Evolutionary conservation across 2,113 vertebrate species (phyloP), one percentile per base, ranked within the genome.

Genomic region (Amphilophus citrinellus): DNA sequence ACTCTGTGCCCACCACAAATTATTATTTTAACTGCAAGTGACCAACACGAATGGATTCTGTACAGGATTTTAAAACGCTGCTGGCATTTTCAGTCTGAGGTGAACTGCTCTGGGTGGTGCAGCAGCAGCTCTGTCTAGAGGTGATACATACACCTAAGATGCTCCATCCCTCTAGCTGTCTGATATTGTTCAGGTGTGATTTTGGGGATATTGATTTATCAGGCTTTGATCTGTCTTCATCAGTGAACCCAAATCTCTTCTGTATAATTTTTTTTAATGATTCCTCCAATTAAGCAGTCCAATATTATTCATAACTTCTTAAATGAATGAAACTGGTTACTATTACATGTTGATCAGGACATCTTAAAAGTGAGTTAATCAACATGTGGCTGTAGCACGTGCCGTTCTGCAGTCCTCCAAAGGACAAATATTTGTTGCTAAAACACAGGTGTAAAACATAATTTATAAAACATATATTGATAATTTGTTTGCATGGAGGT

Each of bases 181-280:
- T 11, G 15, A 22, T 47, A 50, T 18, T 68, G 57, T 47, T 77
- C 32, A 61, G 42, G 47, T 66, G 65, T 84, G 63, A 63, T 60
- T 57, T 61, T 66, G 44, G 82, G 58, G 66, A 71, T 60, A 3
- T 11, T 58, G 62, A 80, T 47, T 73, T 32, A 82, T 77, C 59
- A 6, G 47, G 57, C 60, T 83, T 71, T 83, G 24, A 83, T 80
- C 47, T 76, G 60, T 56, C 30, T 50, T 2, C 78, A 27, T 7
- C 42, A 53, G n/a, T 61, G 42, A 86, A 50, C 62, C 17, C 44
- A 63, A 61, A 50, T 10, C 58, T 35, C 37, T 65, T 4, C 9
- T 30, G 18, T 44, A 35, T 50, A 9, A 18, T 44, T 77, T 47
- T 47, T 47, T 44, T 13, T 32, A 32, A 44, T 44, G 42, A 44